These are phyloP conservation scores for Lucinisca nassula DNA, from an alignment of 2,888 invertebrate genomes.

Conservation along the genomic window DNA sequence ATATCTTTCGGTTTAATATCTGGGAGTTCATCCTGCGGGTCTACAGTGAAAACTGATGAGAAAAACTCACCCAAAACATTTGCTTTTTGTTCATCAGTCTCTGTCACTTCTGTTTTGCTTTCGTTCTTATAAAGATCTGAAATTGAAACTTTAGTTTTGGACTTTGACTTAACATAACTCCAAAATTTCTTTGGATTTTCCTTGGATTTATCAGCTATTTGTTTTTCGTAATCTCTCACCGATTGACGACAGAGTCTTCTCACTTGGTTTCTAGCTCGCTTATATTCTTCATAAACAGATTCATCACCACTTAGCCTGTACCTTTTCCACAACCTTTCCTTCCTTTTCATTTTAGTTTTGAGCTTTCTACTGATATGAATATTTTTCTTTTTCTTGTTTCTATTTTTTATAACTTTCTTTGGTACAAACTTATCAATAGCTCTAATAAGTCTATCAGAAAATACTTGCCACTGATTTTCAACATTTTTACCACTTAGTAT, in stretches of 20 bases:
- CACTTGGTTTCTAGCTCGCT: conserved; percentile 4
- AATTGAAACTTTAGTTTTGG: conserved; percentile 16
- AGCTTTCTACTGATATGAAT: not conserved
- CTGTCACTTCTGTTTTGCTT: not conserved
- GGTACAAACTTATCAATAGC: not conserved
- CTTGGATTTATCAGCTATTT: conserved; percentile 1
- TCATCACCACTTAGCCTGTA: not conserved
- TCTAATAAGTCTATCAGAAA: not conserved
- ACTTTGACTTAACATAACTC: conserved; percentile 9
- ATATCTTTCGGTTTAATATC: no score
- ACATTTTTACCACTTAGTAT: not conserved
- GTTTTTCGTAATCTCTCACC: not conserved
- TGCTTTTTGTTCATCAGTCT: conserved; percentile 11
- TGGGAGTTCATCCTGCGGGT: no score
- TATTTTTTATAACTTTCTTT: not conserved
- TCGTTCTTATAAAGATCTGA: conserved; percentile 14
- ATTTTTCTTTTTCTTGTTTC: not conserved
- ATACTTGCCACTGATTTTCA: not conserved
- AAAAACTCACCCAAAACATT: conserved; percentile 1
- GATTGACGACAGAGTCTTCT: not conserved
- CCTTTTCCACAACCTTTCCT: not conserved
- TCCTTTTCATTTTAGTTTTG: not conserved
- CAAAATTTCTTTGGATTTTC: conserved; percentile 19
- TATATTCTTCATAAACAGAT: not conserved
- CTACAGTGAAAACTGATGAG: conserved; percentile 14